Evolutionary conservation across 2,797 vertebrate species (phyloP), one percentile per base, ranked within the genome.

Genomic region (Phataginus tetradactyla): DNA sequence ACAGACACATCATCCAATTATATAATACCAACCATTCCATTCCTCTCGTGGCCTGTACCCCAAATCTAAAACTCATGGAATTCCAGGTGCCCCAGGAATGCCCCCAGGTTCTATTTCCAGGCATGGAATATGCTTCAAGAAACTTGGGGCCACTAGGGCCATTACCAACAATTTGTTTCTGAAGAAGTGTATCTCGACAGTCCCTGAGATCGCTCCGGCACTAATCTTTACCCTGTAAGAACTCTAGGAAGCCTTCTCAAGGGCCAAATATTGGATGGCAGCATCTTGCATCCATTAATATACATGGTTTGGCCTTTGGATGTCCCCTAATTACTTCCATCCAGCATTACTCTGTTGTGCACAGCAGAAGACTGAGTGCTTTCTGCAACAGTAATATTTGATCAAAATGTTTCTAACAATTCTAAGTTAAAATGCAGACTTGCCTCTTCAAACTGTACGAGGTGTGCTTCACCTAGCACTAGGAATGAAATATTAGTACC

Each of bases 31-130:
- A 80, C 11, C 45, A 86, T 27, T 57, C 17, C n/a, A 86, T 57
- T 86, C 37, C 45, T 94, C 42, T 86, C 39, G 42, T 37, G 39
- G 37, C 29, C 66, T 77, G 6, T 59, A 64, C 23, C 45, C 25
- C 81, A 94, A 72, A 85, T 61, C 21, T 27, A 96, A 95, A 91
- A 69, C 8, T 53, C 68, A 87, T 0, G 90, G 3, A 90, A 87
- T 27, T 79, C 14, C 68, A 92, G 32, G 39, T 72, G 63, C 5
- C 39, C 18, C 14, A 72, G 27, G 20, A 68, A 51, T 74, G 53
- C 20, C n/a, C 20, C 18, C 72, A n/a, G 12, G n/a, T 32, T 81
- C 7, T 80, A 94, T 55, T 78, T 63, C 11, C 57, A 94, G 29
- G 25, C 17, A 93, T 27, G 27, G 39, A 94, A 74, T 45, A 87